Percentiles rank a stretch among this genome's conserved stretches.
phyloP scores from a whole-genome alignment of 2,888 invertebrate species.

The Diachrysia chrysitis region DNA sequence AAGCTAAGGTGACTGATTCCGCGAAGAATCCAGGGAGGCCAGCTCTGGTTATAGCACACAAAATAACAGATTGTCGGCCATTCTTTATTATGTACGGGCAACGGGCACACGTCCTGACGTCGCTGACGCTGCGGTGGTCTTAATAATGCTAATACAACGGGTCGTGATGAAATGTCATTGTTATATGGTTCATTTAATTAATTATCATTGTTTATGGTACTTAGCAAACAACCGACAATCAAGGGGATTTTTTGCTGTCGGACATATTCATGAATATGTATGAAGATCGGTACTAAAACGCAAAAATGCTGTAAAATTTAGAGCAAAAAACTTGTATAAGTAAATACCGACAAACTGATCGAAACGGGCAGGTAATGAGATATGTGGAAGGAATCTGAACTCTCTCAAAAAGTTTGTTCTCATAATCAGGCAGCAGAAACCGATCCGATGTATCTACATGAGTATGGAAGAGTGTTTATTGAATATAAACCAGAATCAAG shows the following conservation, averaged over 20 bases:
- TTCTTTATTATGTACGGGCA: constrained; percentile 53
- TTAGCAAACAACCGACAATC: constrained; percentile 9
- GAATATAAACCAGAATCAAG: constrained; percentile 21
- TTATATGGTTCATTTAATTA: constrained; percentile 11
- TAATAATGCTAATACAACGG: constrained; percentile 40
- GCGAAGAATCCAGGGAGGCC: constrained; percentile 79
- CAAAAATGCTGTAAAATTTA: not conserved
- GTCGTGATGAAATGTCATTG: constrained; percentile 11
- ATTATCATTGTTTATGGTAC: constrained; percentile 10
- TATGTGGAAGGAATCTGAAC: not conserved
- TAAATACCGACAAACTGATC: not conserved
- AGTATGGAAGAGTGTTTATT: constrained; percentile 8
- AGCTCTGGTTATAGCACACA: constrained; percentile 60
- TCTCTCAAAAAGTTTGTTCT: not conserved
- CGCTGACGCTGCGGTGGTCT: constrained; percentile 52
- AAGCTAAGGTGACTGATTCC: constrained; percentile 75
- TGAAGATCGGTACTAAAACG: constrained; percentile 2
- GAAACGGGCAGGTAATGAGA: not conserved
- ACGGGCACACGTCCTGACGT: constrained; percentile 19
- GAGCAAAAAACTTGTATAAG: not conserved
- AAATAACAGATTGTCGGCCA: constrained; percentile 56
- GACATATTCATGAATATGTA: constrained; percentile 1
- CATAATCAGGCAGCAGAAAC: not conserved
- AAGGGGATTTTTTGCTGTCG: not conserved
- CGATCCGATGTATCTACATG: not conserved